phyloP scores from a whole-genome alignment of 2,797 vertebrate genomes.

The Loris lydekkerianus region DNA sequence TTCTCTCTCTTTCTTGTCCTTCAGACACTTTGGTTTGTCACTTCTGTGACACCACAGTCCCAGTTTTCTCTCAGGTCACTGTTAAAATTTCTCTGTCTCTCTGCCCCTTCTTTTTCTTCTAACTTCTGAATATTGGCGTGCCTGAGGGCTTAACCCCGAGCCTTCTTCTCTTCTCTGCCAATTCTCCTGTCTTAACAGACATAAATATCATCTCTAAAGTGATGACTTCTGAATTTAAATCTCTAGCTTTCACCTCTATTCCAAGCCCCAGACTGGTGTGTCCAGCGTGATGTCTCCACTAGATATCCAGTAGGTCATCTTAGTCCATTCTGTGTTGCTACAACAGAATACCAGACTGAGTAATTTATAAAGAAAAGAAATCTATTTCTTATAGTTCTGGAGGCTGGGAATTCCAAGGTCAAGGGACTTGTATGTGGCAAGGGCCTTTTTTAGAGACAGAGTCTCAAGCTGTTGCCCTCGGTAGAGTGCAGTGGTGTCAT shows the following conservation, averaged over 20 bases:
- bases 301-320: background rate
- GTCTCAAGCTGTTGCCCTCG: no score
- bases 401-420: background rate
- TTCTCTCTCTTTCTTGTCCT: background rate
- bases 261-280: background rate
- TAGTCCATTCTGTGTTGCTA: background rate
- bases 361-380: background rate
- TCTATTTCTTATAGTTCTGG: background rate
- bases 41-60: background rate
- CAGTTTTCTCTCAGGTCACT: background rate
- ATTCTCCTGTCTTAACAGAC: background rate
- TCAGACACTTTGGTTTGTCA: background rate
- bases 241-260: background rate
- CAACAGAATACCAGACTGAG: background rate
- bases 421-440: background rate
- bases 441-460: background rate
- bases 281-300: background rate
- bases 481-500: no score
- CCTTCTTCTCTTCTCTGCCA: background rate
- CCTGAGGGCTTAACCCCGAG: background rate
- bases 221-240: background rate
- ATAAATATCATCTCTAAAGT: background rate
- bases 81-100: background rate
- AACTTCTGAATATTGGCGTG: background rate
- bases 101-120: background rate